Evolutionary conservation across 2,888 invertebrate genomes (phyloP), one percentile per base, ranked within the genome.

Genomic region (Octodonta nipae): DNA sequence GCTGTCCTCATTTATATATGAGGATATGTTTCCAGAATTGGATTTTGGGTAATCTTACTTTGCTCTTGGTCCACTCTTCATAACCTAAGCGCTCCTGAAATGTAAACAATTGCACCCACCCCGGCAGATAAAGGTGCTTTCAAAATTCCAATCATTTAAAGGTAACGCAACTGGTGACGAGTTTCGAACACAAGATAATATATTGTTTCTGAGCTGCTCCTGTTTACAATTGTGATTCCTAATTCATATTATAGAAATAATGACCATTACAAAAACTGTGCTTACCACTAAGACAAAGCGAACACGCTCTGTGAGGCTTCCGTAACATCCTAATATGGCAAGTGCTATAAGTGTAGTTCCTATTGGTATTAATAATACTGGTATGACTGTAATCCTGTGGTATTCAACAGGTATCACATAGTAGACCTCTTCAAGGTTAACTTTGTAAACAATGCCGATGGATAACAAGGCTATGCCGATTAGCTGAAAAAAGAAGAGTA

Each of bases 301-400:
- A 11, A 38, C 33, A 34, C 16, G 37, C 26, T 42, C 42, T 6
- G 38, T 40, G 10, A 42, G 28, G 26, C 42, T 38, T 16, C 42
- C 42, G 11, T 42, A 42, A 11, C 42, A 42, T 3, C 42, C 42
- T 28, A 42, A 37, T 16, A 42, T 33, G 2, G 42, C 42, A 4
- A 42, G 8, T 3, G 20, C 31, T 20, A 42, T 42, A 11, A 42
- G 25, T 10, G 33, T 10, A 7, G 36, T 38, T 6, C 42, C 42
- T 8, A 42, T 26, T 2, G 42, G 40, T 16, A 40, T 38, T 8
- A 33, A 35, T 3, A 38, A 28, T 22, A 42, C 28, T 15, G 42
- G 42, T 22, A 42, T 30, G 6, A 40, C 10, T n/a, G 34, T 28
- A 6, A 42, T 31, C 28, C 33, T 28, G 5, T 38, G 35, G 22